Evolutionary conservation across 2,888 invertebrate genomes (phyloP), one percentile per base, ranked within the genome.

Genomic region (Leptinotarsa tumamoca): DNA sequence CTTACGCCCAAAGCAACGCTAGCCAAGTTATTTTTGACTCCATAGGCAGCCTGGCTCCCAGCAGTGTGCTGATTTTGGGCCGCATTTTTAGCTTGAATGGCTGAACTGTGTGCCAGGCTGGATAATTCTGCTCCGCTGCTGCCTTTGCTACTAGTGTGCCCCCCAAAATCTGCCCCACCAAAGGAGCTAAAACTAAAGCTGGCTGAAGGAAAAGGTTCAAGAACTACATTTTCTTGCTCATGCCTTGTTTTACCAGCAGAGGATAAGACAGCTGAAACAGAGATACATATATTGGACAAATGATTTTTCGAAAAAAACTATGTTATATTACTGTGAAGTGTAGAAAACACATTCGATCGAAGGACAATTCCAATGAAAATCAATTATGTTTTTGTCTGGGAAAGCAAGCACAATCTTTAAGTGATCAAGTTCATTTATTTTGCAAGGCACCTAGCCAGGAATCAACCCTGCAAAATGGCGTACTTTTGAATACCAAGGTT

Each of bases 31-130:
- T 92, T 94, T 88, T 94, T 93, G 0, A 94, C 94, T 4, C 93
- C 92, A 83, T 93, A 94, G 0, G 94, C 94, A 0, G 94, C 94
- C 85, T 94, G 94, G 75, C 92, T 92, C 0, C 92, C 94, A 0
- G 94, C 94, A 0, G 93, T 92, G 49, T 92, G 92, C 84, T 94
- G 94, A 81, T 91, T 93, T 3, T 89, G 89, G 14, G 91, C 90
- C 10, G 94, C 94, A 15, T 92, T 92, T 82, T 92, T 92, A 13
- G 94, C 94, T 85, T 93, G 93, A 82, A 93, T 92, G 0, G 94
- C 94, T 0, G 94, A 94, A 0, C 91, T 92, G 51, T 92, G 91
- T 3, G 93, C 93, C 56, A 93, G 91, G 50, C 91, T 92, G 74
- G 92, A 90, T 13, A 94, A 84, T 0, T 93, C 93, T 63, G 93